Evolutionary conservation across 2,888 invertebrate species (phyloP).

Genomic region (Nycteola revayana): DNA sequence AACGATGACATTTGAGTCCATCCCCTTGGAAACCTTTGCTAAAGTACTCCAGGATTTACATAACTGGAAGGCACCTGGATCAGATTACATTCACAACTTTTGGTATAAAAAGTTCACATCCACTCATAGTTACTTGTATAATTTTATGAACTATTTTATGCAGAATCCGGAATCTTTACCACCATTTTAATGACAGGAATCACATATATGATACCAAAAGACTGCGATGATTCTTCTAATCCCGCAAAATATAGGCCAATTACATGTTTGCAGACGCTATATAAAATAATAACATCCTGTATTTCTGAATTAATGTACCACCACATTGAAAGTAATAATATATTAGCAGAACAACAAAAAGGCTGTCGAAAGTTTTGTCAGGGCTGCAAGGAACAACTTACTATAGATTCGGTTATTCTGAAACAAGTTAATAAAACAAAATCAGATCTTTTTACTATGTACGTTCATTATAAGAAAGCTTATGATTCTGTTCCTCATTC

Average conservation of each 20-base stretch:
- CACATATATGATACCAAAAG: conserved; percentile 8
- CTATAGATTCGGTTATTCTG: conserved; percentile 9
- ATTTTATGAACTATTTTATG: too few species aligned
- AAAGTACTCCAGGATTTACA: too few species aligned
- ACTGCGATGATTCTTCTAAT: background rate
- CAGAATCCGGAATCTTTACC: too few species aligned
- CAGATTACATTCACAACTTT: too few species aligned
- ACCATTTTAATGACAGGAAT: conserved; percentile 1
- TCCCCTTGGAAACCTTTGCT: too few species aligned
- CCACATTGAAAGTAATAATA: conserved; percentile 1
- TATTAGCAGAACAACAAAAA: conserved; percentile 1
- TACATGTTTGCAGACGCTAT: conserved; percentile 2
- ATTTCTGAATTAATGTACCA: conserved; percentile 3
- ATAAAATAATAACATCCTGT: conserved; percentile 5
- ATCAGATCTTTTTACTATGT: conserved; percentile 5
- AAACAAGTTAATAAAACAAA: conserved; percentile 3
- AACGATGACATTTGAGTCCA: too few species aligned
- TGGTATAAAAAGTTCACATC: too few species aligned
- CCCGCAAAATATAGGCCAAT: conserved; percentile 6
- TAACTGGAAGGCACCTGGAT: too few species aligned
- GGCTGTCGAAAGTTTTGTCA: conserved; percentile 1
- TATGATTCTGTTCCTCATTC: background rate
- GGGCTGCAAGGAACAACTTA: too few species aligned
- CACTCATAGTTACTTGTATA: too few species aligned
- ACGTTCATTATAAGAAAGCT: conserved; percentile 9